Evolutionary conservation across 2,797 vertebrate species (phyloP).

Genomic region (Yasuhikotakia modesta): DNA sequence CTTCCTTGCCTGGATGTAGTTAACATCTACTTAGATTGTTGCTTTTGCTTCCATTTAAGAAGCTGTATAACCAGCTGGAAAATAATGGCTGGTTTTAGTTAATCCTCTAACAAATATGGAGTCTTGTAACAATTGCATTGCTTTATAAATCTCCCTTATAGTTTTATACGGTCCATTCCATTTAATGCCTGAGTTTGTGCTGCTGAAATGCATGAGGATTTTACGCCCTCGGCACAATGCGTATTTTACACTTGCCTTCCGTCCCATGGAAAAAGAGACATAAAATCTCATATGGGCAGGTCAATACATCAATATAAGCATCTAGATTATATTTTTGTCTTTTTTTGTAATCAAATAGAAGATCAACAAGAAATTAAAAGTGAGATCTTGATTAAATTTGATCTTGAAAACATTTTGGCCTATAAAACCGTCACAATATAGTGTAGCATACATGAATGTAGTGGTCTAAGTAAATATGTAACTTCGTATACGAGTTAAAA

Average conservation of each 20-base stretch:
- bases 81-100: background rate
- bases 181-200: slow-evolving; percentile 31
- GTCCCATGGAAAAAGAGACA: slow-evolving; percentile 3
- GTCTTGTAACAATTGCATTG: background rate
- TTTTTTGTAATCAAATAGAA: slow-evolving; percentile 15
- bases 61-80: background rate
- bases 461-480: slow-evolving; percentile 52
- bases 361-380: background rate
- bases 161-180: slow-evolving; percentile 45
- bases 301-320: background rate
- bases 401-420: slow-evolving; percentile 19
- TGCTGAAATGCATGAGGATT: slow-evolving; percentile 41
- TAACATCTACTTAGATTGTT: slow-evolving; percentile 15
- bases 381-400: slow-evolving; percentile 19
- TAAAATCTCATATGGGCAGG: slow-evolving; percentile 4
- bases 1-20: slow-evolving; percentile 40
- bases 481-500: slow-evolving; percentile 59
- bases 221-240: background rate
- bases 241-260: slow-evolving; percentile 1
- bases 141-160: slow-evolving; percentile 10
- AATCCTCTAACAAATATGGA: background rate
- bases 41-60: slow-evolving; percentile 30
- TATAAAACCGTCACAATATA: slow-evolving; percentile 21
- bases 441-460: slow-evolving; percentile 42
- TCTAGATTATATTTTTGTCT: slow-evolving; percentile 17